These are phyloP conservation scores for Paracentrotus lividus DNA, from an alignment of 53 echinoderm and acorn worm species.

Conservation along the genomic window DNA sequence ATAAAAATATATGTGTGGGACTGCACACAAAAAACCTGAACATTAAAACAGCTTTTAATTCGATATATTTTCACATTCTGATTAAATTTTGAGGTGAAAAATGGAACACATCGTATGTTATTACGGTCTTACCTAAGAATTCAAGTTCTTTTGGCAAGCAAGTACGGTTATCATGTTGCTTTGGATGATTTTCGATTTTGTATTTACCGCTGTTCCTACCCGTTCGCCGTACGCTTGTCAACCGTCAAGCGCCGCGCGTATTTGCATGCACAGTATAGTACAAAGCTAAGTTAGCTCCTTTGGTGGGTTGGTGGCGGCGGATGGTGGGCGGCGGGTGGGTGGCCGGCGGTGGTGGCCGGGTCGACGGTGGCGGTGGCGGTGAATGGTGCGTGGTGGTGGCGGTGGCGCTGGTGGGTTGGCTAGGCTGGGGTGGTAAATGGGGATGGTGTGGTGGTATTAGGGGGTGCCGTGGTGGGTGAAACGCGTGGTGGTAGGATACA, in stretches of 20 bases:
- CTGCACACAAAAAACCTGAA: not conserved
- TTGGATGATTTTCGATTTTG: not conserved
- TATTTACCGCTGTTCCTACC: constrained; percentile 1
- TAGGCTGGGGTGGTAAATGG: too few species aligned
- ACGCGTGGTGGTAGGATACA: too few species aligned
- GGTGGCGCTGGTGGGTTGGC: too few species aligned
- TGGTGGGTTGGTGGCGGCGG: too few species aligned
- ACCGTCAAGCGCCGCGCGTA: not conserved
- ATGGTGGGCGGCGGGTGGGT: too few species aligned
- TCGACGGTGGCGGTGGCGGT: too few species aligned
- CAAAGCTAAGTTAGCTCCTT: not conserved
- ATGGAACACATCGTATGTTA: not conserved
- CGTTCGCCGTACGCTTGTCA: not conserved
- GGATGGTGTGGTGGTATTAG: too few species aligned
- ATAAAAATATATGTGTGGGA: not conserved
- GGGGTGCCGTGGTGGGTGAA: not conserved
- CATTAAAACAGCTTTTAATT: too few species aligned
- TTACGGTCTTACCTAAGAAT: not conserved
- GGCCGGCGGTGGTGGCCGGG: too few species aligned
- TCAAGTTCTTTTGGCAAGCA: not conserved
- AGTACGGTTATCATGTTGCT: not conserved
- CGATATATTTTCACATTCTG: too few species aligned
- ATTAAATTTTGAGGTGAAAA: not conserved
- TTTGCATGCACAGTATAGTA: not conserved
- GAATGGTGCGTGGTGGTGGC: too few species aligned